These are phyloP conservation scores for Acanthochromis polyacanthus DNA, from an alignment of 2,113 vertebrate genomes.

Conservation along the genomic window DNA sequence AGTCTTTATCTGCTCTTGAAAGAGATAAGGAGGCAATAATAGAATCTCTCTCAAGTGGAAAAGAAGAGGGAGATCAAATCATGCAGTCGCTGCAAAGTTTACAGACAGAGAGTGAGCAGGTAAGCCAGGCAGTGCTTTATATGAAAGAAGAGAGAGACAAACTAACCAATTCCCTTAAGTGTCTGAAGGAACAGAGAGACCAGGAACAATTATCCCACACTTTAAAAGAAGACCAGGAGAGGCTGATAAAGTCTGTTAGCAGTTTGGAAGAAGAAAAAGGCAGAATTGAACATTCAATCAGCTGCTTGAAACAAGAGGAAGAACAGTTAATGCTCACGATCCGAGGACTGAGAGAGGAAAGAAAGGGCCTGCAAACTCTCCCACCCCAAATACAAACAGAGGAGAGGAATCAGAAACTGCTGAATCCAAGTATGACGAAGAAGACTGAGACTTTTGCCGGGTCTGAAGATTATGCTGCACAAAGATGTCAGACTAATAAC, in stretches of 20 bases:
- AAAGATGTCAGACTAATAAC: slow-evolving; percentile 31
- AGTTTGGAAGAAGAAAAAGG: slow-evolving; percentile 63
- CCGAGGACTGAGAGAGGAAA: slow-evolving; percentile 54
- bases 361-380: background rate
- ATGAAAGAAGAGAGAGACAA: slow-evolving; percentile 64
- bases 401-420: slow-evolving; percentile 18
- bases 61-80: slow-evolving; percentile 55
- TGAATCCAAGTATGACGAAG: slow-evolving; percentile 10
- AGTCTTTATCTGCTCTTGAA: slow-evolving; percentile 47
- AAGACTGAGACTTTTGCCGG: background rate
- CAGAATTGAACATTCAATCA: slow-evolving; percentile 57
- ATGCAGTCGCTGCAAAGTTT: slow-evolving; percentile 46
- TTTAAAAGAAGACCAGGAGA: slow-evolving; percentile 45
- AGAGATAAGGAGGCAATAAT: slow-evolving; percentile 56
- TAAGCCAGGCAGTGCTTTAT: slow-evolving; percentile 48
- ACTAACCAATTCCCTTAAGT: slow-evolving; percentile 28
- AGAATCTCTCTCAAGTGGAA: slow-evolving; percentile 47
- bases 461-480: slow-evolving; percentile 3
- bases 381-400: slow-evolving; percentile 39
- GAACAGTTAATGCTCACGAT: slow-evolving; percentile 29
- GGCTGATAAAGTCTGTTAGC: slow-evolving; percentile 37
- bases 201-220: slow-evolving; percentile 12
- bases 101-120: slow-evolving; percentile 59
- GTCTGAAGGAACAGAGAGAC: slow-evolving; percentile 53
- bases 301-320: slow-evolving; percentile 63